These are phyloP conservation scores for Zapornia atra DNA, from an alignment of 2,113 vertebrate genomes.

Conservation along the genomic window DNA sequence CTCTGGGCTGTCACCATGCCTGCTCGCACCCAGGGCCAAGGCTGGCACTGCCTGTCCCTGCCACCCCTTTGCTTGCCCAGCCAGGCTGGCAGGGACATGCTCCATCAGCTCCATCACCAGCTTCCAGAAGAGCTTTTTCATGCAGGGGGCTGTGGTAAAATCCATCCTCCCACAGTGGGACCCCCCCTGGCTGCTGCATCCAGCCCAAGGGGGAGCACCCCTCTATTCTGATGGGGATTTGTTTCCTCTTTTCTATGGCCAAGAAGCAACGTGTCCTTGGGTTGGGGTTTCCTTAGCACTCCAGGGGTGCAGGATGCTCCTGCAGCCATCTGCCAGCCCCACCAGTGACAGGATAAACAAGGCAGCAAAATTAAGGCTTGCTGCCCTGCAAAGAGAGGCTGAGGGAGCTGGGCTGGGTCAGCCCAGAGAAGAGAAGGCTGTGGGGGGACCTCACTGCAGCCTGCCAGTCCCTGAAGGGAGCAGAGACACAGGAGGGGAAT, in stretches of 20 bases:
- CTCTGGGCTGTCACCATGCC: accelerated
- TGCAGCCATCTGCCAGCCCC: accelerated
- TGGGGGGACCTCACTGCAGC: no score
- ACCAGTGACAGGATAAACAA: neutral
- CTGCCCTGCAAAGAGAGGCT: no score
- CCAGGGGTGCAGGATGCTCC: neutral
- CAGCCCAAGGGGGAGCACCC: neutral
- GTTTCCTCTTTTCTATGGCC: neutral
- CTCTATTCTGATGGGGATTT: accelerated
- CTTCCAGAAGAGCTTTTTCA: neutral
- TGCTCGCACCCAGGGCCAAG: neutral
- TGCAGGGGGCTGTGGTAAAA: neutral
- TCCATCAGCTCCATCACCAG: neutral
- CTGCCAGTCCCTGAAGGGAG: no score
- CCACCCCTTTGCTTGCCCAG: neutral
- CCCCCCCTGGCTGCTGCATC: no score
- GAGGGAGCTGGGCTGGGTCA: no score
- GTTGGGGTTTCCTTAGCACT: neutral
- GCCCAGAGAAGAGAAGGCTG: no score
- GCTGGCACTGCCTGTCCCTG: neutral
- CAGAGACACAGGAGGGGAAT: no score
- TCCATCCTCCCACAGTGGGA: accelerated
- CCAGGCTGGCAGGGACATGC: accelerated
- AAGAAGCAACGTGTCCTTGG: accelerated
- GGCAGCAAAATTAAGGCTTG: neutral